Evolutionary conservation across 2,888 invertebrate genomes (phyloP).

Genomic region (Ditula angustiorana): DNA sequence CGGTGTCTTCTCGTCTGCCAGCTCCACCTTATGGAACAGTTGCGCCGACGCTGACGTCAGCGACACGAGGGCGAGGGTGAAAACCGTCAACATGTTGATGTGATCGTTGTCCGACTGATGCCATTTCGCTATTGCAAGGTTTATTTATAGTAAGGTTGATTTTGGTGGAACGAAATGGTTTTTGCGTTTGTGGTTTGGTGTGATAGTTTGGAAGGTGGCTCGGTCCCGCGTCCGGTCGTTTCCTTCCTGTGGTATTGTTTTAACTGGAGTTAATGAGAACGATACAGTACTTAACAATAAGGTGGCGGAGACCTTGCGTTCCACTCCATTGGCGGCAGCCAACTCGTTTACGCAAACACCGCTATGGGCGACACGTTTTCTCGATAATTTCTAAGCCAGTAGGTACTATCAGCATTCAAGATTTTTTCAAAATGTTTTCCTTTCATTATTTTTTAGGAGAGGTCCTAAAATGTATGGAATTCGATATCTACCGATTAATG

Average conservation of each 20-base stretch:
- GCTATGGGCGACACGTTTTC: conserved; percentile 75
- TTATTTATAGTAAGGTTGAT: conserved; percentile 81
- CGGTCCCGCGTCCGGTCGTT: conserved; percentile 71
- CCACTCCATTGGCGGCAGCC: conserved; percentile 79
- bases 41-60: conserved; percentile 62
- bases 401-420: conserved; percentile 23
- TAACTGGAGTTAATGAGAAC: conserved; percentile 79
- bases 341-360: conserved; percentile 74
- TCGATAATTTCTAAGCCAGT: conserved; percentile 55
- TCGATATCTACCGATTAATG: too few species aligned
- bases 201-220: conserved; percentile 73
- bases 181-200: conserved; percentile 57
- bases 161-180: conserved; percentile 76
- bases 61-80: conserved; percentile 60
- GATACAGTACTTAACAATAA: conserved; percentile 77
- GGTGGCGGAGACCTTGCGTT: conserved; percentile 82
- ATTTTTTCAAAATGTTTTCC: neutral
- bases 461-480: neutral
- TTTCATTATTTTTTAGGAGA: neutral
- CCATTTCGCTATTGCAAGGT: conserved; percentile 72
- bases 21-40: conserved; percentile 63
- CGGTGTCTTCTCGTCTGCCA: conserved; percentile 74
- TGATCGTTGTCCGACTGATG: conserved; percentile 75
- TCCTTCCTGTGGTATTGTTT: conserved; percentile 84
- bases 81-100: conserved; percentile 69